Conservation (phyloP, 2,797 vertebrate species). For the Emys orbicularis region DNA sequence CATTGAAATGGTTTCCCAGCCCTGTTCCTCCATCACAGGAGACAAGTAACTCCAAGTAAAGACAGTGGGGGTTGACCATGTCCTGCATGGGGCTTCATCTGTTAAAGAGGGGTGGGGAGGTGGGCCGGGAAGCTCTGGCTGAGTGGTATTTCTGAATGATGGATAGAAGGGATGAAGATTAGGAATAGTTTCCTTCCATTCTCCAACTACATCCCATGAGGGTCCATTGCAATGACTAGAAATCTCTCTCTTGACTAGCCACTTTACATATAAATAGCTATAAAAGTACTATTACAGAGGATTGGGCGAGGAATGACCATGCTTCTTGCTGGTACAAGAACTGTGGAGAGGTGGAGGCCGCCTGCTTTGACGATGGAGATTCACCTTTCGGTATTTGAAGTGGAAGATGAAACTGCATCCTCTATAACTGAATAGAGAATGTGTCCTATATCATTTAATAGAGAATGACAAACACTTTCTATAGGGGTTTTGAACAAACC, state of each 20-base stretch:
- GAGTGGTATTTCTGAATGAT: background rate
- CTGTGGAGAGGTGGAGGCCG: conserved; percentile 26
- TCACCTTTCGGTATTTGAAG: conserved; percentile 63
- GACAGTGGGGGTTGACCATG: background rate
- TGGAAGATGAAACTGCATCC: conserved; percentile 63
- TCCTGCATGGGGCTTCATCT: background rate
- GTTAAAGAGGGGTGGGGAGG: background rate
- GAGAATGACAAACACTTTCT: conserved; percentile 49
- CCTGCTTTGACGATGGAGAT: conserved; percentile 37
- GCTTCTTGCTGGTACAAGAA: background rate
- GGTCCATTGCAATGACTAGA: background rate
- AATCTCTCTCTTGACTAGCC: background rate
- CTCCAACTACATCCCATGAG: background rate
- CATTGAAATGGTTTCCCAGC: background rate
- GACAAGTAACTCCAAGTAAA: background rate
- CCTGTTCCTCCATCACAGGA: background rate
- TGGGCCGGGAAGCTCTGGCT: background rate
- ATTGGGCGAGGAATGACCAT: background rate
- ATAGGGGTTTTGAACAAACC: conserved; percentile 42
- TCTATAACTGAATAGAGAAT: too few species aligned
- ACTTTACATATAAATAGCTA: background rate
- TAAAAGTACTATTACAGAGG: background rate
- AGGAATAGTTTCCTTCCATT: background rate
- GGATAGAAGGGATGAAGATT: background rate
- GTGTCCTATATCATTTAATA: conserved; percentile 45